A percentile compares a stretch with the other conserved stretches of the same genome.
Evolutionary conservation across 2,888 invertebrate genomes (phyloP).

Genomic region (Penaeus monodon): DNA sequence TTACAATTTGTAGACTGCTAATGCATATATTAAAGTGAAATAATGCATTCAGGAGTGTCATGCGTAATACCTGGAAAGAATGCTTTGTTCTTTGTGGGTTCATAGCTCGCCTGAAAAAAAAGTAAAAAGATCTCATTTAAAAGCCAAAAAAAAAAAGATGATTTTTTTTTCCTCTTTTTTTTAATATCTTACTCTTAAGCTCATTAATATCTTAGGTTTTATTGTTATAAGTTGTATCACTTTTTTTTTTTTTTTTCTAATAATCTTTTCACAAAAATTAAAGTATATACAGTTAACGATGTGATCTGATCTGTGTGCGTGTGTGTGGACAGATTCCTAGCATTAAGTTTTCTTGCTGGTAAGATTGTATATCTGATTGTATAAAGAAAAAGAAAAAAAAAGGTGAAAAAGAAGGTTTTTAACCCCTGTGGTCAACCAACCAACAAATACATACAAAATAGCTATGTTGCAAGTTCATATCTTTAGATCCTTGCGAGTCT

Average conservation of each 20-base stretch:
- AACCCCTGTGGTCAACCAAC: no score
- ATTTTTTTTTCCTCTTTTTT: conserved; percentile 11
- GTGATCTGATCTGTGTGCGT: no score
- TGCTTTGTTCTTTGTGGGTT: conserved; percentile 2
- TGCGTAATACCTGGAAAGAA: conserved; percentile 12
- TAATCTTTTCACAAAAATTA: conserved; percentile 26
- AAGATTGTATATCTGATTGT: no score
- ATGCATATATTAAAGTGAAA: conserved; percentile 17
- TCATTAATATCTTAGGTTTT: conserved; percentile 13
- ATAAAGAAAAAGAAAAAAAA: no score
- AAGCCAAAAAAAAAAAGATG: conserved; percentile 56
- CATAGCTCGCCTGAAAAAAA: conserved; percentile 24
- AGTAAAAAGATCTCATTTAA: conserved; percentile 50
- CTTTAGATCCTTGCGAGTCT: no score
- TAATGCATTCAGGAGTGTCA: conserved; percentile 32
- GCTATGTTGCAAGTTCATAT: no score
- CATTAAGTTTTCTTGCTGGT: no score
- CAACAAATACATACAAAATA: no score
- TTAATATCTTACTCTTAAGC: conserved; percentile 30
- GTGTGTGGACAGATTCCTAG: no score
- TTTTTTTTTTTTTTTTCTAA: conserved; percentile 9
- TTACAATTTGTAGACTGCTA: background rate
- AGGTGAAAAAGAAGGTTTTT: no score
- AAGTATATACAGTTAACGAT: no score
- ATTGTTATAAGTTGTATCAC: no score